Base-by-base conservation (phyloP, 1,140 invertebrate species). In the Nephila pilipes region DNA sequence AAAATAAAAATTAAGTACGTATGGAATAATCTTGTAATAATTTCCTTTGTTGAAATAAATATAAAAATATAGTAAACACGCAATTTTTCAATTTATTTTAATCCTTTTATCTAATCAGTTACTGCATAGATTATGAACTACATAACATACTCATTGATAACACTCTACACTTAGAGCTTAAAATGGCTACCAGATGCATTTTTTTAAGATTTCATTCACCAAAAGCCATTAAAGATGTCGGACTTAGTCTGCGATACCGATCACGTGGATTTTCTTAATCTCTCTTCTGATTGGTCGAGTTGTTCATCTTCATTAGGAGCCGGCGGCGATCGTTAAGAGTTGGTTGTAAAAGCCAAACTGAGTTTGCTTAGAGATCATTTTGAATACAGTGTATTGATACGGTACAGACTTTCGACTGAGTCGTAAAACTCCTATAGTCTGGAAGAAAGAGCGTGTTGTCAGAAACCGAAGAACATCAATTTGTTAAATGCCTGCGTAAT, bases 341-440 rank as follows among this genome's bases (percentile, higher is more conserved):
- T 18, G 69, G 69, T 36, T 75, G 69, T 75, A 75, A 75, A 75
- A 75, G 29, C 18, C 29, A 75, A 75, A 75, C 29, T 75, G 29
- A 32, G 69, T 36, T 29, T 36, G 25, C 16, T 29, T 20, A 1
- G 69, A 75, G 69, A 32, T 75, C 14, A 29, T 75, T 75, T 36
- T 75, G 69, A 32, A 36, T 36, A 3, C 18, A 75, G 29, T 75
- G 16, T 32, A 32, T 32, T 75, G 29, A 75, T 4, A 75, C 69
- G 36, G 12, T 32, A 12, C 20, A 14, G n/a, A 29, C 25, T 32
- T 75, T 32, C 29, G 36, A 18, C 12, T 75, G 25, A 25, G 10
- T 32, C 69, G 69, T 75, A 36, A 75, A 75, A 32, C 36, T 4
- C 16, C 16, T 20, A 16, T 2, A 75, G n/a, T 12, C 14, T 36